phyloP scores from a whole-genome alignment of 2,797 vertebrate species.

The Adelosebastes latens region DNA sequence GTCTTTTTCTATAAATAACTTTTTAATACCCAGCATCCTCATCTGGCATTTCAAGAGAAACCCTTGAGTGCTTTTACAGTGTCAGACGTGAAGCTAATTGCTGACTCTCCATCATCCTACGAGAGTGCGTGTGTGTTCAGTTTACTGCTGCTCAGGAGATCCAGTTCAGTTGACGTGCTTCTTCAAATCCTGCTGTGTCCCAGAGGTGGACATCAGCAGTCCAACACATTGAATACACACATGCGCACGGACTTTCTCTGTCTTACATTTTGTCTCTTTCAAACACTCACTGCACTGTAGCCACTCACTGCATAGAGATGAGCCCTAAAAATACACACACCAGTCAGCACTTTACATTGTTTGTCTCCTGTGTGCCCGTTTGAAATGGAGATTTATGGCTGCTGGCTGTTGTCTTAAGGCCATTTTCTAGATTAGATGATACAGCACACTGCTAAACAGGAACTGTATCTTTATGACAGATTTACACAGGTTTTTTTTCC shows the following conservation, averaged over 20 bases:
- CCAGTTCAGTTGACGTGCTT: conserved; percentile 32
- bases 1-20: conserved; percentile 49
- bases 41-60: conserved; percentile 21
- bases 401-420: conserved; percentile 69
- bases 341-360: conserved; percentile 77
- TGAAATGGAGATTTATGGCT: conserved; percentile 80
- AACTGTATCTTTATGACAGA: conserved; percentile 44
- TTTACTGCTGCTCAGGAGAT: conserved; percentile 27
- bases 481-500: conserved; percentile 35
- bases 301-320: conserved; percentile 59
- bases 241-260: neutral
- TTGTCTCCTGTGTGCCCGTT: conserved; percentile 67
- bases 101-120: conserved; percentile 33
- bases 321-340: conserved; percentile 72
- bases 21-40: conserved; percentile 34
- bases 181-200: conserved; percentile 27
- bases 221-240: conserved; percentile 3
- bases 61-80: conserved; percentile 26
- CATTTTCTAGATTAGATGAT: conserved; percentile 69
- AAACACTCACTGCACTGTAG: conserved; percentile 21
- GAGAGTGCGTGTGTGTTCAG: neutral
- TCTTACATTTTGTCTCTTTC: conserved; percentile 3
- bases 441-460: conserved; percentile 51
- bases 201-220: conserved; percentile 8
- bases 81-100: conserved; percentile 32